Conservation (phyloP, 2,113 vertebrate genomes). For the Corythornis madagascariensis region DNA sequence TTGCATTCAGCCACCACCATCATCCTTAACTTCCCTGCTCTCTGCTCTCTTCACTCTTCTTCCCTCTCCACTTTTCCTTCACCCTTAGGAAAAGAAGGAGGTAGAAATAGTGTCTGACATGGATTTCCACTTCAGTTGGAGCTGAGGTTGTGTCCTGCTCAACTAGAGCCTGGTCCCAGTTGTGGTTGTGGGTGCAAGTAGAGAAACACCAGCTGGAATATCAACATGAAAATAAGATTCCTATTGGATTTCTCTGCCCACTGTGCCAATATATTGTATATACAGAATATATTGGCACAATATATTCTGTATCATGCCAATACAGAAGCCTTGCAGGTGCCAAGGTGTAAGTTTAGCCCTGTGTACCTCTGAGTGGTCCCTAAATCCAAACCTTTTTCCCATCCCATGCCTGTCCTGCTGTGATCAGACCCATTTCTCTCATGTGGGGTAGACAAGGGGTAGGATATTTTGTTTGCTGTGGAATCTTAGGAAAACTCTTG, state of each 20-base stretch:
- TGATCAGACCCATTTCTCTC: neutral
- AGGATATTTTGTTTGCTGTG: neutral
- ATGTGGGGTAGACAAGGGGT: neutral
- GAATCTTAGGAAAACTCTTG: neutral
- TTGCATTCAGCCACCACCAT: neutral
- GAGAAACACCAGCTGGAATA: neutral
- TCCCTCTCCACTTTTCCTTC: neutral
- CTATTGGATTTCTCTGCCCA: neutral
- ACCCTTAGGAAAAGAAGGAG: neutral
- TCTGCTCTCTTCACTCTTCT: neutral
- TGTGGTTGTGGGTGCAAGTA: neutral
- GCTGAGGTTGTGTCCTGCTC: neutral
- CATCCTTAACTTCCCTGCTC: neutral
- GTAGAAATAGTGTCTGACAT: neutral
- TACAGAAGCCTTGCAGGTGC: neutral
- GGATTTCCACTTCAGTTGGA: neutral
- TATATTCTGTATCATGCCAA: neutral
- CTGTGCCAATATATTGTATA: too few species aligned
- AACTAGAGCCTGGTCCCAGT: neutral
- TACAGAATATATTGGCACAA: too few species aligned
- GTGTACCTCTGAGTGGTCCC: too few species aligned
- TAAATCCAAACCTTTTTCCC: neutral
- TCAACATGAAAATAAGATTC: neutral
- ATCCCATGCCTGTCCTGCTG: neutral
- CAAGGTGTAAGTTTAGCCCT: neutral